Conservation (phyloP, 2,888 invertebrate species). For the Hyposoter dolosus region DNA sequence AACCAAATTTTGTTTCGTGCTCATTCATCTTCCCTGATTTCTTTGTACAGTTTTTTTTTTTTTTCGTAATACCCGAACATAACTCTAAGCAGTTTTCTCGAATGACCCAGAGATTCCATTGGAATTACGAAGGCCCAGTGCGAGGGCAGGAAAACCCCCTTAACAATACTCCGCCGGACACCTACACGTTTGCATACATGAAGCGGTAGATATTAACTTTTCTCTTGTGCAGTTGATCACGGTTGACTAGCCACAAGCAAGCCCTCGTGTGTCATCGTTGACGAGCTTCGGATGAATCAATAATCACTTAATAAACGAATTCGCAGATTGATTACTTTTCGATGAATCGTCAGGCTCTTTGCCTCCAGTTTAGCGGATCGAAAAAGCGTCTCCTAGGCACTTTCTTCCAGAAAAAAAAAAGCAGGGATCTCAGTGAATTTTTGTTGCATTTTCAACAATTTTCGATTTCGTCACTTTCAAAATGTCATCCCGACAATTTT, state of each 20-base stretch:
- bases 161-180: neutral
- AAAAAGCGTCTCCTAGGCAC: too few relatives aligned
- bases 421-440: too few relatives aligned
- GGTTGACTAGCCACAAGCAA: constrained; percentile 14
- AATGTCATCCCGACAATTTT: too few relatives aligned
- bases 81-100: neutral
- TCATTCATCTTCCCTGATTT: neutral
- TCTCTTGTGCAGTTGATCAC: neutral
- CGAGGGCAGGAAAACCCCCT: neutral
- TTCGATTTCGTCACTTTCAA: too few relatives aligned
- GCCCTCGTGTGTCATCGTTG: constrained; percentile 20
- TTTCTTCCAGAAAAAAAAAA: too few relatives aligned
- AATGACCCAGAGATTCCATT: neutral
- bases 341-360: neutral
- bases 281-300: constrained; percentile 40
- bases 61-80: neutral
- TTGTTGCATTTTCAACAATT: too few relatives aligned
- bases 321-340: constrained; percentile 12
- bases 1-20: neutral
- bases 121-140: neutral
- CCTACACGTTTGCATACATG: neutral
- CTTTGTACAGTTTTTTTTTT: neutral
- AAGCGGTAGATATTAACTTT: constrained; percentile 11
- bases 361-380: too few relatives aligned
- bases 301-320: constrained; percentile 50